Evolutionary conservation across 2,797 vertebrate species (phyloP).

Genomic region (Gadopsis bispinosus): DNA sequence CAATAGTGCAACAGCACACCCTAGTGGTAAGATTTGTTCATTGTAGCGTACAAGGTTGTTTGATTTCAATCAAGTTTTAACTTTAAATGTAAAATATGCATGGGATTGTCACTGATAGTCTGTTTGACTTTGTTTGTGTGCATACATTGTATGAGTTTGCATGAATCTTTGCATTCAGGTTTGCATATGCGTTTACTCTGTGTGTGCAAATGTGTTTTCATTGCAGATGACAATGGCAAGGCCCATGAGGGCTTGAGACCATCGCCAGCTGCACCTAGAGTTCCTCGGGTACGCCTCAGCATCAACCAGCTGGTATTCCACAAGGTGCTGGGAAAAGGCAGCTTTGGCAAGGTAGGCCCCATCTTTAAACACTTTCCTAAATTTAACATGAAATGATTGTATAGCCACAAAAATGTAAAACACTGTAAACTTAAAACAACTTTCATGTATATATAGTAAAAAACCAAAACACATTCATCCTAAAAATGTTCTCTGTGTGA

Average conservation of each 20-base stretch:
- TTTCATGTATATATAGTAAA: neutral
- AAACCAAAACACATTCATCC: neutral
- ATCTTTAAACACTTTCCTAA: neutral
- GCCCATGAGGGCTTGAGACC: constrained; percentile 77
- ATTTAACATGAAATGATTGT: constrained; percentile 9
- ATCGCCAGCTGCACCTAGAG: constrained; percentile 22
- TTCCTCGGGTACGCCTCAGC: constrained; percentile 79
- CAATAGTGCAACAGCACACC: constrained; percentile 66
- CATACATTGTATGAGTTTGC: constrained; percentile 26
- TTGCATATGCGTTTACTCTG: constrained; percentile 44
- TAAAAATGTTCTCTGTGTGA: neutral
- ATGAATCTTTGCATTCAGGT: constrained; percentile 36
- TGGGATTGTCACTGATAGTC: neutral
- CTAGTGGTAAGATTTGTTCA: constrained; percentile 74
- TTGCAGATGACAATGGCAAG: constrained; percentile 77
- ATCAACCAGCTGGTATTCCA: constrained; percentile 90
- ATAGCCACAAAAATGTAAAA: neutral
- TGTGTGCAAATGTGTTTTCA: constrained; percentile 74
- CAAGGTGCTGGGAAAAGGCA: constrained; percentile 98
- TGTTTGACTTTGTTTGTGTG: neutral
- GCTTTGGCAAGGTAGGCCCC: constrained; percentile 94
- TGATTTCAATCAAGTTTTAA: constrained; percentile 1
- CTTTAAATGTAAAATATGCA: neutral
- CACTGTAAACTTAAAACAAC: neutral
- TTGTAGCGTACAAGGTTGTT: constrained; percentile 12